A percentile compares a stretch with the other conserved stretches of the same genome.
These are phyloP conservation scores for Ricordea florida DNA, from an alignment of 92 coral and sea anemone genomes.

Conservation along the genomic window DNA sequence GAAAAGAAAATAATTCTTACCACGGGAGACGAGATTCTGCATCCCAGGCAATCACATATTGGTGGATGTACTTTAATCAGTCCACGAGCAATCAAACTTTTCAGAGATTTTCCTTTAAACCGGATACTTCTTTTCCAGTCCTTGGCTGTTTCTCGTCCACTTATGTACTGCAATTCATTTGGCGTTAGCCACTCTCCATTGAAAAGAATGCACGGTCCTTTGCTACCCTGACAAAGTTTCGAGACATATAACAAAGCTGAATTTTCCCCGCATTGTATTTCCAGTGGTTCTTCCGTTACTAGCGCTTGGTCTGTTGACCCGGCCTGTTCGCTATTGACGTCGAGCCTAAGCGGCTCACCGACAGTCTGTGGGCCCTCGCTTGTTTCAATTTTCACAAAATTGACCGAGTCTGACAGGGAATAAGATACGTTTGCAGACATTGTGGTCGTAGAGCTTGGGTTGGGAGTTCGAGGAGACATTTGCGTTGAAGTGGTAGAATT, in stretches of 20 bases:
- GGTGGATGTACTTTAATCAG: slow-evolving; percentile 97
- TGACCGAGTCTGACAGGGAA: slow-evolving; percentile 1
- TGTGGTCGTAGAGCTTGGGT: background rate
- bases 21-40: slow-evolving; percentile 98
- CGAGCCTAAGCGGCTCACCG: slow-evolving; percentile 52
- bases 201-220: slow-evolving; percentile 96
- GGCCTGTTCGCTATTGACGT: slow-evolving; percentile 36
- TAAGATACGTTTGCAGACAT: background rate
- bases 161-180: slow-evolving; percentile 95
- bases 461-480: slow-evolving; percentile 23
- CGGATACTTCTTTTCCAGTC: slow-evolving; percentile 99
- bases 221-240: slow-evolving; percentile 97
- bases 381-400: slow-evolving; percentile 49
- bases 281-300: slow-evolving; percentile 87
- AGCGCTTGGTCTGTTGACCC: slow-evolving; percentile 51
- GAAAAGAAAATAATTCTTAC: slow-evolving; percentile 55
- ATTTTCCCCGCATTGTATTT: slow-evolving; percentile 98
- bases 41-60: slow-evolving; percentile 97
- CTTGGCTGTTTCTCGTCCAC: slow-evolving; percentile 99
- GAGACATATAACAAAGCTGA: slow-evolving; percentile 92
- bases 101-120: slow-evolving; percentile 94
- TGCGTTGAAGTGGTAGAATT: slow-evolving; percentile 2
- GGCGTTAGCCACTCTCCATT: slow-evolving; percentile 98
- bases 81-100: slow-evolving; percentile 96
- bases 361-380: slow-evolving; percentile 35